phyloP scores from a whole-genome alignment of 2,888 invertebrate species.

The Anodontia alba region DNA sequence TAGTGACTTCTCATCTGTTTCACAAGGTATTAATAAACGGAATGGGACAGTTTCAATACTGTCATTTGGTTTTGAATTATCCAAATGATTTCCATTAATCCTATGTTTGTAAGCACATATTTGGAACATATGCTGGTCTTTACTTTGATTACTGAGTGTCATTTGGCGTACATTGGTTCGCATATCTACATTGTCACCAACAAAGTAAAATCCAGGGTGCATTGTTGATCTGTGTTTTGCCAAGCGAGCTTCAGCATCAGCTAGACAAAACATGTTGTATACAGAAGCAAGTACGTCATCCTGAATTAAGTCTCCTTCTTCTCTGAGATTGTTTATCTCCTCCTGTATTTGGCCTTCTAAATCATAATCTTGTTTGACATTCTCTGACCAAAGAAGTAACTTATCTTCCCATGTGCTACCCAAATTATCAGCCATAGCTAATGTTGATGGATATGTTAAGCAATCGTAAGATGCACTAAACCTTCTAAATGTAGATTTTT shows the following conservation, averaged over 20 bases:
- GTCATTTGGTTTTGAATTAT: too few relatives aligned
- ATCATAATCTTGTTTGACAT: background rate
- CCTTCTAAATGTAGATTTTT: slow-evolving; percentile 39
- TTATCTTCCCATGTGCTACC: slow-evolving; percentile 13
- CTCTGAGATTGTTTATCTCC: background rate
- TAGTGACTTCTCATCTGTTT: background rate
- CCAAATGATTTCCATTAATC: too few relatives aligned
- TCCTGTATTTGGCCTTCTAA: background rate
- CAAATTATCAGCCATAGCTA: slow-evolving; percentile 21
- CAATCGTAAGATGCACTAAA: slow-evolving; percentile 34
- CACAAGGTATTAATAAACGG: slow-evolving; percentile 12
- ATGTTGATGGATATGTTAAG: slow-evolving; percentile 19
- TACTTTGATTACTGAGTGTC: slow-evolving; percentile 37
- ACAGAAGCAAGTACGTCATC: background rate
- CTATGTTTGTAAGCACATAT: slow-evolving; percentile 34
- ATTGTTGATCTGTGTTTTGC: slow-evolving; percentile 26
- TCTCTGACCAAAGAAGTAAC: background rate
- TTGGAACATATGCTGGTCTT: slow-evolving; percentile 50
- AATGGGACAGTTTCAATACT: too few relatives aligned
- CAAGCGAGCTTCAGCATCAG: slow-evolving; percentile 20
- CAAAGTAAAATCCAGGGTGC: slow-evolving; percentile 51
- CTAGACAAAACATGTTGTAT: background rate
- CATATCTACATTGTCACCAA: slow-evolving; percentile 57
- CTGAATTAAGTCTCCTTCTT: background rate
- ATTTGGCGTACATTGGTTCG: slow-evolving; percentile 44